These are phyloP conservation scores for Ochropleura leucogaster DNA, from an alignment of 2,888 invertebrate genomes.

Conservation along the genomic window DNA sequence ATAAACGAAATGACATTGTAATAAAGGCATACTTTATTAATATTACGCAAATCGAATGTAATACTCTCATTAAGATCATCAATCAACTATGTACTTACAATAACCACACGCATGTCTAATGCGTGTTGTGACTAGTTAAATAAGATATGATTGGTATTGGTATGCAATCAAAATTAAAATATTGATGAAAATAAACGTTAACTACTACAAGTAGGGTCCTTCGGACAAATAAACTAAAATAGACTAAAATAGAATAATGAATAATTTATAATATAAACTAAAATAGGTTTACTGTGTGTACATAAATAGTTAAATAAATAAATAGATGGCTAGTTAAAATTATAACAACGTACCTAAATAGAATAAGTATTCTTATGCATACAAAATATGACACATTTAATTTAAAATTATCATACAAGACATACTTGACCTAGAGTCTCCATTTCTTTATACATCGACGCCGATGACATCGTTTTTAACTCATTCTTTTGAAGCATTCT, in stretches of 20 bases:
- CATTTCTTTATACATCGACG: not conserved
- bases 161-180: conserved; percentile 6
- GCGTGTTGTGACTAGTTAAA: conserved; percentile 18
- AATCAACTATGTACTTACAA: conserved; percentile 31
- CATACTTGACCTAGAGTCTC: conserved; percentile 25
- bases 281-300: too few relatives aligned
- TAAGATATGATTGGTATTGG: conserved; percentile 11
- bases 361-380: conserved; percentile 6
- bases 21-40: not conserved
- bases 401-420: conserved; percentile 14
- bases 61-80: conserved; percentile 17
- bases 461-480: not conserved
- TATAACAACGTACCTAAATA: conserved; percentile 8
- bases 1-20: not conserved
- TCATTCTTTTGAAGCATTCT: not conserved
- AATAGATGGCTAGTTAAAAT: not conserved
- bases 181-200: conserved; percentile 18
- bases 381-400: conserved; percentile 24
- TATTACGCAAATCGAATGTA: conserved; percentile 25
- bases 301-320: too few relatives aligned
- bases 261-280: too few relatives aligned
- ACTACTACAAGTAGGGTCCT: not conserved
- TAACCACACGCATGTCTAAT: conserved; percentile 33
- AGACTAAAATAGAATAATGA: too few relatives aligned
- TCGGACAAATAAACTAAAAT: not conserved